Base-by-base conservation (phyloP, 2,888 invertebrate genomes). In the Drosophila sordidapex region DNA sequence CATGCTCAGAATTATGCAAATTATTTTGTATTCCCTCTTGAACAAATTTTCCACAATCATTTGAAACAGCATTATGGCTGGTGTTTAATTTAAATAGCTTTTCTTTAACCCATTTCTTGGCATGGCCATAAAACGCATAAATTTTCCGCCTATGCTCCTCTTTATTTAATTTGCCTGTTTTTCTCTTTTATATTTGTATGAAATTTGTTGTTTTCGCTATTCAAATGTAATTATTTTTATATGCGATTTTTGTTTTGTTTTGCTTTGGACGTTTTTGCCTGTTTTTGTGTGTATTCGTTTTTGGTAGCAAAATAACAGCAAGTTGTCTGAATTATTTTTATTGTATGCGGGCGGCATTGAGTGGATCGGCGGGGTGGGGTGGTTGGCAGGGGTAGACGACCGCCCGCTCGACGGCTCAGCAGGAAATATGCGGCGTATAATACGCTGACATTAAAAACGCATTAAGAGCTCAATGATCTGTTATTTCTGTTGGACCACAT, bases 391-490 rank as follows among this genome's bases (percentile, higher is more conserved):
- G 40, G 27, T 18, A 21, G n/a, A 38, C 56, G 36, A 60, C 65
- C 61, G 59, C 53, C 53, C 58, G 64, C 53, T 31, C 60, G 43
- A 35, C 65, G 60, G 60, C 73, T 73, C 76, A 74, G 83, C 82
- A 75, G 82, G 85, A 90, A 89, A 79, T 74, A 70, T 71, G 70
- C 76, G 63, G 64, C 76, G 59, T 66, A 74, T 76, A 80, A 86
- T 74, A 70, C 49, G 74, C 84, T 67, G 78, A 80, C 87, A 87
- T 87, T 89, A 89, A 83, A 89, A 82, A 72, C 82, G 70, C 72
- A 89, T 87, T 83, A 85, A 87, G 73, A 80, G 85, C 87, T 78
- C 89, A 87, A 80, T 81, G 85, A 89, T 87, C 89, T 87, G 83
- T 70, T 84, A 73, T 83, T 77, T 70, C 53, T 66, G 71, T 67